Conservation (phyloP, 2,888 invertebrate species). For the Pedicia rivosa region DNA sequence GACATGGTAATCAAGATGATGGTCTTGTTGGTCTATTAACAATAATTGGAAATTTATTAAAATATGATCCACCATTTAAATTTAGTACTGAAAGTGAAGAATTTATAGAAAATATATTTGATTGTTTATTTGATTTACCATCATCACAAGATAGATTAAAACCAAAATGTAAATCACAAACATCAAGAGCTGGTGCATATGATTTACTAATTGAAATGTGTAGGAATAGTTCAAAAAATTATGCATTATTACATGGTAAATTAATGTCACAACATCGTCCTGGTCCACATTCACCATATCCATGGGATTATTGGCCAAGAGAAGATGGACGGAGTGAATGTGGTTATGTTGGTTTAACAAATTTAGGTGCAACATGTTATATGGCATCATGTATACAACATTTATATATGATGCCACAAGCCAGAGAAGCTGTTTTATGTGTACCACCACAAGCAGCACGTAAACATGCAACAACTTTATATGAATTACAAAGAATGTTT, state of each 20-base stretch:
- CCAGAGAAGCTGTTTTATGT: slow-evolving; percentile 64
- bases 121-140: slow-evolving; percentile 79
- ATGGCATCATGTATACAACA: slow-evolving; percentile 98
- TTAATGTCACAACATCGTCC: slow-evolving; percentile 77
- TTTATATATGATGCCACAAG: slow-evolving; percentile 93
- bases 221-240: slow-evolving; percentile 72
- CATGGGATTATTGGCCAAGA: slow-evolving; percentile 97
- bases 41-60: slow-evolving; percentile 71
- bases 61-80: slow-evolving; percentile 79
- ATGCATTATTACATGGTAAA: slow-evolving; percentile 65
- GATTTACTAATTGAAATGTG: slow-evolving; percentile 80
- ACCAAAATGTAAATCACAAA: slow-evolving; percentile 85
- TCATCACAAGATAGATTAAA: slow-evolving; percentile 69
- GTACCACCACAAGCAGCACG: slow-evolving; percentile 56
- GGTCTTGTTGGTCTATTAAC: slow-evolving; percentile 78
- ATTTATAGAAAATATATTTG: slow-evolving; percentile 49
- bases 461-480: slow-evolving; percentile 66
- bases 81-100: slow-evolving; percentile 54
- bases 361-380: slow-evolving; percentile 91
- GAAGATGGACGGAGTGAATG: slow-evolving; percentile 89
- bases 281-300: slow-evolving; percentile 68
- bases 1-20: slow-evolving; percentile 77
- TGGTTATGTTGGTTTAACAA: slow-evolving; percentile 87
- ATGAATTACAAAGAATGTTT: slow-evolving; percentile 88
- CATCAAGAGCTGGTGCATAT: slow-evolving; percentile 79